A percentile compares a stretch with the other conserved stretches of the same genome.
phyloP scores from a whole-genome alignment of 2,888 invertebrate species.

The Sinhomidia bicolor region DNA sequence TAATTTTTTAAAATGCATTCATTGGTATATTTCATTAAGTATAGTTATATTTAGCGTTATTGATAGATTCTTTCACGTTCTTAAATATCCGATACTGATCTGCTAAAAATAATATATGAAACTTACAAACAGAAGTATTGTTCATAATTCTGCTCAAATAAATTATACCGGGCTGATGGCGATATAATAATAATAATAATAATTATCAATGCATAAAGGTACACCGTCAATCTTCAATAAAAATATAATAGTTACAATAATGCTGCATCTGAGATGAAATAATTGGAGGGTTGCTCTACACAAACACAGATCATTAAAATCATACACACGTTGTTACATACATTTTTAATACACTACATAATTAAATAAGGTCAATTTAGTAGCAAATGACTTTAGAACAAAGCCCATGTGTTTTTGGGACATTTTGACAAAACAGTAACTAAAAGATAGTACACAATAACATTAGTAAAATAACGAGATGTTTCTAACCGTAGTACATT shows the following conservation, averaged over 20 bases:
- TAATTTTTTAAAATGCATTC: slow-evolving; percentile 33
- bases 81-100: slow-evolving; percentile 24
- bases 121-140: slow-evolving; percentile 29
- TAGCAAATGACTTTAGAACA: slow-evolving; percentile 53
- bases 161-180: slow-evolving; percentile 42
- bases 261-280: slow-evolving; percentile 59
- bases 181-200: neutral
- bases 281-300: slow-evolving; percentile 13
- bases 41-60: neutral
- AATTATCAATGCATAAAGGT: slow-evolving; percentile 65
- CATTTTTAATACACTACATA: slow-evolving; percentile 49
- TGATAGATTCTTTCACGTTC: neutral
- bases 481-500: neutral
- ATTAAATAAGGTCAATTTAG: slow-evolving; percentile 58
- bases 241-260: slow-evolving; percentile 51
- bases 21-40: neutral
- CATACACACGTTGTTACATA: slow-evolving; percentile 24
- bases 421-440: slow-evolving; percentile 32
- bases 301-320: slow-evolving; percentile 56
- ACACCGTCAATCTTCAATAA: slow-evolving; percentile 59
- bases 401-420: neutral
- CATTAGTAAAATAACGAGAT: neutral
- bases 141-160: slow-evolving; percentile 24
- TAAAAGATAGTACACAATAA: slow-evolving; percentile 35
- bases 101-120: slow-evolving; percentile 48